Percentiles rank a stretch among this genome's conserved stretches.
phyloP scores from a whole-genome alignment of 2,113 vertebrate genomes.

The Progne subis region DNA sequence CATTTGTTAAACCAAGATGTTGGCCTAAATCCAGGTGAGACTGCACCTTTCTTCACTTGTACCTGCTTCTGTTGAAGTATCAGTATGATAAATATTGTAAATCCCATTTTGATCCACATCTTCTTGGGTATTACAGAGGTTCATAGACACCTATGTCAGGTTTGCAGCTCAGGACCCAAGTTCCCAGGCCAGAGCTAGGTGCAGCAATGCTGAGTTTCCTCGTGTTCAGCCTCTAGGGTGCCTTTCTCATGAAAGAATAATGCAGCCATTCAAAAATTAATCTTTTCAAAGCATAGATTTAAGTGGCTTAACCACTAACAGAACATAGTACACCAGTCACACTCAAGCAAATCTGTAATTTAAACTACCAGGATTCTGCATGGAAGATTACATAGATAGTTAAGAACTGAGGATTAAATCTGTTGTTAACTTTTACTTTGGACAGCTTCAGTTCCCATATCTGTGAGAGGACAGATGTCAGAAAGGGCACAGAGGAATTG shows the following conservation, averaged over 20 bases:
- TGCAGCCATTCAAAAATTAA: neutral
- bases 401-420: neutral
- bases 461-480: neutral
- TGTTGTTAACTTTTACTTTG: neutral
- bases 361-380: neutral
- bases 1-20: neutral
- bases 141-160: neutral
- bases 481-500: neutral
- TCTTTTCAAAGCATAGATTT: neutral
- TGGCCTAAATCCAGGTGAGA: neutral
- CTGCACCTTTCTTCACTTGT: neutral
- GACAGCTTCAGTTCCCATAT: neutral
- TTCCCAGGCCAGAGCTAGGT: neutral
- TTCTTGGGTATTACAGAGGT: neutral
- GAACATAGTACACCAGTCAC: neutral
- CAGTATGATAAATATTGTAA: neutral
- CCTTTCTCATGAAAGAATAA: neutral
- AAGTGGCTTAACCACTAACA: neutral
- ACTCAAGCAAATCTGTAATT: neutral
- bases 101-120: neutral
- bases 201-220: neutral
- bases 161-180: neutral
- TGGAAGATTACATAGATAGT: neutral
- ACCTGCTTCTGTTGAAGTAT: neutral
- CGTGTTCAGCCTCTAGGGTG: neutral